Conservation (phyloP, 2,113 vertebrate genomes). For the Brachyistius frenatus region DNA sequence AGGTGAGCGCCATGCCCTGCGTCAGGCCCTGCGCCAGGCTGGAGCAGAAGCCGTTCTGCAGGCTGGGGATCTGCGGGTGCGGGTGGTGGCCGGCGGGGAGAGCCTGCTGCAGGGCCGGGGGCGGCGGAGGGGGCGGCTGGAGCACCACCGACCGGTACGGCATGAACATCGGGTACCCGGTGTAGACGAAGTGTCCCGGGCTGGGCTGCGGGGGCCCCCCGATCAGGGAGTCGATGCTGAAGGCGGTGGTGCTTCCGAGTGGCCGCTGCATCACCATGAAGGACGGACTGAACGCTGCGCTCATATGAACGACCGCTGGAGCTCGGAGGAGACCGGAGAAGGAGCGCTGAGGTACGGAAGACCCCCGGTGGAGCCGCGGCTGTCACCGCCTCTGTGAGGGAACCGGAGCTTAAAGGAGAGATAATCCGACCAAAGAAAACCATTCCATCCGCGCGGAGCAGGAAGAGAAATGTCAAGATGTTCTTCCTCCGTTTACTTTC, state of each 20-base stretch:
- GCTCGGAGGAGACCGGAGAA: slow-evolving; percentile 29
- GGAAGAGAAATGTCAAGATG: background rate
- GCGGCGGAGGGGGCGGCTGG: slow-evolving; percentile 91
- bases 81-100: slow-evolving; percentile 88
- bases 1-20: slow-evolving; percentile 95
- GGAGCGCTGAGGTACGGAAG: background rate
- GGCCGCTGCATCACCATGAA: slow-evolving; percentile 98
- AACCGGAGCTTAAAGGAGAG: slow-evolving; percentile 29
- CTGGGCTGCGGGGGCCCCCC: slow-evolving; percentile 92
- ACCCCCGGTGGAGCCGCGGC: slow-evolving; percentile 23
- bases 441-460: slow-evolving; percentile 45
- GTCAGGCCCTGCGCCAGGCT: slow-evolving; percentile 93
- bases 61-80: slow-evolving; percentile 89
- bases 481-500: no score
- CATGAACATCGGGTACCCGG: slow-evolving; percentile 98
- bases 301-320: slow-evolving; percentile 85
- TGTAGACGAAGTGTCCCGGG: slow-evolving; percentile 93
- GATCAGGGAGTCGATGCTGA: slow-evolving; percentile 97
- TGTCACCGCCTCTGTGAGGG: background rate
- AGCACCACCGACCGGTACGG: slow-evolving; percentile 95
- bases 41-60: slow-evolving; percentile 93
- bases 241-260: slow-evolving; percentile 93
- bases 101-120: slow-evolving; percentile 83
- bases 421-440: slow-evolving; percentile 53
- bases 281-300: slow-evolving; percentile 89